Evolutionary conservation across 2,888 invertebrate genomes (phyloP).

Genomic region (Ephialtes manifestator): DNA sequence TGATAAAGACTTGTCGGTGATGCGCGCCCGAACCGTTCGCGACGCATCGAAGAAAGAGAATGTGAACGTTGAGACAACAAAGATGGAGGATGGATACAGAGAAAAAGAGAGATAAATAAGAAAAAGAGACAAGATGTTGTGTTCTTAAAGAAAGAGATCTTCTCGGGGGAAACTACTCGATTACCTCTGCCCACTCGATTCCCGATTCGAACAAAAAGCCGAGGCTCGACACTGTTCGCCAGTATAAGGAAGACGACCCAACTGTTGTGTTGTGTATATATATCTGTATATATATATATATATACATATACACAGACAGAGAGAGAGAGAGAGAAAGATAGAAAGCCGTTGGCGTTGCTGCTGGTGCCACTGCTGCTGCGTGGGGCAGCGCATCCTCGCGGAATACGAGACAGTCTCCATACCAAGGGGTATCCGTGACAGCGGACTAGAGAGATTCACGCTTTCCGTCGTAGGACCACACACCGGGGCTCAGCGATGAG

Average conservation of each 20-base stretch:
- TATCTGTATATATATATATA: neutral
- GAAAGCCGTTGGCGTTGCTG: conserved; percentile 12
- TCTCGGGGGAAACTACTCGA: conserved; percentile 63
- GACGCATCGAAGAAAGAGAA: conserved; percentile 21
- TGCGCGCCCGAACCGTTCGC: conserved; percentile 39
- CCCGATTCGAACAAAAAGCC: conserved; percentile 71
- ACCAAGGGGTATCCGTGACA: conserved; percentile 67
- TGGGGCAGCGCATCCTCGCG: conserved; percentile 64
- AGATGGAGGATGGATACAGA: conserved; percentile 58
- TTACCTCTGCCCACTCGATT: conserved; percentile 69
- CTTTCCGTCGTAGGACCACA: conserved; percentile 66
- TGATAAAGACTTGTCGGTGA: conserved; percentile 69
- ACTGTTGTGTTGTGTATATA: conserved; percentile 24
- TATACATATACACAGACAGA: neutral
- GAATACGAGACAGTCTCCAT: conserved; percentile 66
- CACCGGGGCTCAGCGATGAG: conserved; percentile 54
- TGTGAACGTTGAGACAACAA: conserved; percentile 66
- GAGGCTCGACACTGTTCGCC: conserved; percentile 59
- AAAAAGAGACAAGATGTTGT: conserved; percentile 62
- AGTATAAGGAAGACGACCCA: conserved; percentile 42
- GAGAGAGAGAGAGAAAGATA: conserved; percentile 27
- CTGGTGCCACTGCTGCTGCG: conserved; percentile 37
- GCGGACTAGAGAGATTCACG: conserved; percentile 67
- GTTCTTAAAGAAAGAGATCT: conserved; percentile 66
- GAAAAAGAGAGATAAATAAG: conserved; percentile 63